A percentile compares a stretch with the other conserved stretches of the same genome.
Evolutionary conservation across 2,797 vertebrate species (phyloP).

Genomic region (Poecilia wingei): DNA sequence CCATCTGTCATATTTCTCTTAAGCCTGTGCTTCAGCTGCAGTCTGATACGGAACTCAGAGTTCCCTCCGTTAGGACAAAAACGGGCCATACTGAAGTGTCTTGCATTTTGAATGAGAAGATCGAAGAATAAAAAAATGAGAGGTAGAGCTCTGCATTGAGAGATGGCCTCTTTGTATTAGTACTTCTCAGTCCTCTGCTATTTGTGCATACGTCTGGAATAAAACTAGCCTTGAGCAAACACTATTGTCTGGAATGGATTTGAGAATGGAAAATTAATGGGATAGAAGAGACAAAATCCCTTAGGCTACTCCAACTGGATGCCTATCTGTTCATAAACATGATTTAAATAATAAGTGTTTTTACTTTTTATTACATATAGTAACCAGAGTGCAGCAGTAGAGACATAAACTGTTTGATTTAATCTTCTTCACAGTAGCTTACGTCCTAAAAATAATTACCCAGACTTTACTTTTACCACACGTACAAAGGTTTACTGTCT

Average conservation of each 20-base stretch:
- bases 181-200: not conserved
- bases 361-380: not conserved
- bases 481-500: not conserved
- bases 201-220: constrained; percentile 18
- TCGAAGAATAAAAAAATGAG: constrained; percentile 14
- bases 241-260: constrained; percentile 25
- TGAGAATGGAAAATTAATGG: constrained; percentile 21
- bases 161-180: constrained; percentile 16
- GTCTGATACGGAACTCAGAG: constrained; percentile 27
- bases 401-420: not conserved
- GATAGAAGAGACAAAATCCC: constrained; percentile 13
- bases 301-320: constrained; percentile 18
- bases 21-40: constrained; percentile 16
- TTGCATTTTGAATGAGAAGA: constrained; percentile 21
- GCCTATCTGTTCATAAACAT: constrained; percentile 18
- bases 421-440: not conserved
- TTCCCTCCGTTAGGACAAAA: constrained; percentile 31
- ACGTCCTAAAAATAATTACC: not conserved
- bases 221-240: constrained; percentile 23
- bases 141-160: constrained; percentile 13
- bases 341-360: constrained; percentile 14
- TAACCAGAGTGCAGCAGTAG: not conserved
- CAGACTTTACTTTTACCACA: not conserved
- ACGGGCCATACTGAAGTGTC: not conserved
- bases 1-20: constrained; percentile 14